phyloP scores from a whole-genome alignment of 2,888 invertebrate genomes.

The Andricus quercusramuli region DNA sequence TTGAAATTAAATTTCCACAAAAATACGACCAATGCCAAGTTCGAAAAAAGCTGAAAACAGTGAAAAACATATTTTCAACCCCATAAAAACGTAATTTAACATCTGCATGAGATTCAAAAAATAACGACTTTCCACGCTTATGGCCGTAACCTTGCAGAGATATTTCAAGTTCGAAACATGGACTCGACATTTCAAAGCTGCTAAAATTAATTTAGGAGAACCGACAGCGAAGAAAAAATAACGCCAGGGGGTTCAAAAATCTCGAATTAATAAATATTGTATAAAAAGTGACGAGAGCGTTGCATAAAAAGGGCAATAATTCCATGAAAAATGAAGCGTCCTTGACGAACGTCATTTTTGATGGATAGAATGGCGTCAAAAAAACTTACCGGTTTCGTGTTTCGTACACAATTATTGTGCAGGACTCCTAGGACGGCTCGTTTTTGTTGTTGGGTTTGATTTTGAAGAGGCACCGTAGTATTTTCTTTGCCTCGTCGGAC shows the following conservation, averaged over 20 bases:
- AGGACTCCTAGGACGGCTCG: conserved; percentile 84
- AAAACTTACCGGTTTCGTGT: conserved; percentile 80
- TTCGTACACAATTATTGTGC: conserved; percentile 81
- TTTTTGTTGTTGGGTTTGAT: conserved; percentile 75
- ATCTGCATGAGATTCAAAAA: conserved; percentile 44
- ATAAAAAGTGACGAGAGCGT: background rate
- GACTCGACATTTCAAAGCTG: too few species aligned
- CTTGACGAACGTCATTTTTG: conserved; percentile 41
- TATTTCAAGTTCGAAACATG: conserved; percentile 4
- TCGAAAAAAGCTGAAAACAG: background rate
- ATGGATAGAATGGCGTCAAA: background rate
- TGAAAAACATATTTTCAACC: background rate
- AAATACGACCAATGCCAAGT: background rate
- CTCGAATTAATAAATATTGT: background rate
- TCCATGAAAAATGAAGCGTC: conserved; percentile 24
- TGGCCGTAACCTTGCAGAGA: conserved; percentile 39
- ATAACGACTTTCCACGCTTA: conserved; percentile 44
- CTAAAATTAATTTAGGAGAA: background rate
- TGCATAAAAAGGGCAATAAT: background rate
- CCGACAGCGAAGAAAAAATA: background rate
- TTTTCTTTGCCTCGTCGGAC: conserved; percentile 80
- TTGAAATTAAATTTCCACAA: background rate
- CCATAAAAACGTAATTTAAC: background rate
- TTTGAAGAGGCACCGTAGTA: conserved; percentile 74
- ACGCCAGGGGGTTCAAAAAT: background rate